These are phyloP conservation scores for Drymonia ruficornis DNA, from an alignment of 2,888 invertebrate genomes.

Conservation along the genomic window DNA sequence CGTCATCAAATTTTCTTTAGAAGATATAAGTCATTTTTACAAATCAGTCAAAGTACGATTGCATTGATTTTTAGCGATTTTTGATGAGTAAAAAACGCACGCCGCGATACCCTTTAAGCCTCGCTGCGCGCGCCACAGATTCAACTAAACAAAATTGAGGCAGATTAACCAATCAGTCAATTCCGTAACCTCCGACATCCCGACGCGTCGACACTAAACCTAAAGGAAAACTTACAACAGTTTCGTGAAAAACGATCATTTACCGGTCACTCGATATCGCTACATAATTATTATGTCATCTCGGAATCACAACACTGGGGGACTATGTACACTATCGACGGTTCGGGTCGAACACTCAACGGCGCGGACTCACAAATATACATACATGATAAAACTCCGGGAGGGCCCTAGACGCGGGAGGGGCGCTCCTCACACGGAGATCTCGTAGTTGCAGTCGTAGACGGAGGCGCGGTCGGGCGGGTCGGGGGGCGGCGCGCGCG, in stretches of 20 bases:
- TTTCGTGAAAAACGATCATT: conserved; percentile 47
- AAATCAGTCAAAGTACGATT: not conserved
- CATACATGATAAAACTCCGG: conserved; percentile 50
- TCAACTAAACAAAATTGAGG: conserved; percentile 57
- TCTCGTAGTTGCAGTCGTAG: conserved; percentile 98
- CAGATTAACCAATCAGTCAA: conserved; percentile 67
- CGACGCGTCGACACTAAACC: conserved; percentile 40
- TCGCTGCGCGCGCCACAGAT: conserved; percentile 37
- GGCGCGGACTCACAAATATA: conserved; percentile 69
- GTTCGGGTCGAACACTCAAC: conserved; percentile 47
- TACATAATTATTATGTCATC: conserved; percentile 53
- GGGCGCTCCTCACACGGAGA: conserved; percentile 90
- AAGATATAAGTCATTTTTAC: not conserved
- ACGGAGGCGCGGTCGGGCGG: conserved; percentile 94
- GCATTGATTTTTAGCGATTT: not conserved
- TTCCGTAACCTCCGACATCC: conserved; percentile 54
- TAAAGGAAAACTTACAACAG: conserved; percentile 54
- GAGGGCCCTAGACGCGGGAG: conserved; percentile 11
- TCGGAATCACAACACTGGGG: conserved; percentile 75
- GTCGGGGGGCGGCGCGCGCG: conserved; percentile 84
- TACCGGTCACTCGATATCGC: conserved; percentile 31
- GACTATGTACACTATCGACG: conserved; percentile 69
- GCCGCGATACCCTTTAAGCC: conserved; percentile 29
- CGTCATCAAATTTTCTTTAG: conserved; percentile 1
- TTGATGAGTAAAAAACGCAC: conserved; percentile 36